Evolutionary conservation across 1,140 invertebrate species (phyloP), one percentile per base, ranked within the genome.

Genomic region (Lanistes nyassanus): DNA sequence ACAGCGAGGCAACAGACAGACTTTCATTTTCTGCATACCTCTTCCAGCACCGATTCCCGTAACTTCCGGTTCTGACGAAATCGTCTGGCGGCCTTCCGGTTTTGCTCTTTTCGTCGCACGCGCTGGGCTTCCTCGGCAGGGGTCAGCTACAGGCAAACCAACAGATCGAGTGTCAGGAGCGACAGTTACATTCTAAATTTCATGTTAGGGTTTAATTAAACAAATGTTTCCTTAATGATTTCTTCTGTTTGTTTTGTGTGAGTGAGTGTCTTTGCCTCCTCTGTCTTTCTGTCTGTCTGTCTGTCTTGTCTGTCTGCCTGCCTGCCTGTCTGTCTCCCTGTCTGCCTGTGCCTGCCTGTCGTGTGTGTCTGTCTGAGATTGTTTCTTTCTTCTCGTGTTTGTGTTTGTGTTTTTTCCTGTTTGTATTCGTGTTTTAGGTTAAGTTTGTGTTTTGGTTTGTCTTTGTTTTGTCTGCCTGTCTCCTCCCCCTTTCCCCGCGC

Each of bases 1-100:
- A n/a, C n/a, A n/a, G n/a, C n/a, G n/a, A n/a, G n/a, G n/a, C n/a
- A n/a, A n/a, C n/a, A n/a, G n/a, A n/a, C n/a, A n/a, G n/a, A n/a
- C n/a, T n/a, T n/a, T n/a, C n/a, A n/a, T n/a, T n/a, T n/a, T n/a
- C n/a, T 6, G 42, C 42, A 6, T 47, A 60, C 56, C 56, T 60
- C 56, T n/a, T 26, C 56, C 23, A 60, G 56, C 13, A 60, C 29
- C n/a, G 56, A 60, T 23, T 60, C 9, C 29, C 29, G 23, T 31
- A 60, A 31, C 56, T 60, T 60, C 56, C 29, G 23, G 56, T 60
- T 60, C 56, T 60, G 23, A 7, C 56, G 56, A 31, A 60, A 60
- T n/a, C 56, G 56, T 11, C 56, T 11, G 11, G 56, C 56, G 56
- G 56, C 56, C 9, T 9, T 60, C 29, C 29, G 13, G 56, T 60